Percentiles rank a stretch among this genome's conserved stretches.
phyloP scores from a whole-genome alignment of 2,888 invertebrate species.

The Chaetoderma sp. region DNA sequence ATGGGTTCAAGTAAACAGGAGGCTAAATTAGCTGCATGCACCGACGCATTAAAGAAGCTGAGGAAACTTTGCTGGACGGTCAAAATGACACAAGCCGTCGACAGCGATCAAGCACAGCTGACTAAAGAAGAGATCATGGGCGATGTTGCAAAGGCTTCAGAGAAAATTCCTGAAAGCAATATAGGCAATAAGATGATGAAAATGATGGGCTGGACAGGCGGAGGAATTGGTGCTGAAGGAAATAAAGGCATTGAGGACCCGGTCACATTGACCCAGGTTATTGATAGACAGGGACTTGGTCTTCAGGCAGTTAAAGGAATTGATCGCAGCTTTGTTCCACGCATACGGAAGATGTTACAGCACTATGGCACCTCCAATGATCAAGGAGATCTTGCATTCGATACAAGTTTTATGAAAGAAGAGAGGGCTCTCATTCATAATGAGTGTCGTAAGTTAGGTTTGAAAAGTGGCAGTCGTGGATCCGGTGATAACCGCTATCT shows the following conservation, averaged over 20 bases:
- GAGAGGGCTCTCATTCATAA: slow-evolving; percentile 70
- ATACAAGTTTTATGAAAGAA: slow-evolving; percentile 68
- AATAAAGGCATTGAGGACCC: slow-evolving; percentile 78
- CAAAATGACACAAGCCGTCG: slow-evolving; percentile 51
- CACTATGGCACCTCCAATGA: slow-evolving; percentile 62
- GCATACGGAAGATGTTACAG: slow-evolving; percentile 55
- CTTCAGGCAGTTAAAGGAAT: slow-evolving; percentile 46
- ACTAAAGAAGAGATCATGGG: slow-evolving; percentile 52
- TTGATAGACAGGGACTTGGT: slow-evolving; percentile 65
- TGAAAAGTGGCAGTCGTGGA: slow-evolving; percentile 73
- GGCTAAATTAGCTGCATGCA: slow-evolving; percentile 46
- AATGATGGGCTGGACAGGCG: slow-evolving; percentile 82
- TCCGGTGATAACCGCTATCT: slow-evolving; percentile 70
- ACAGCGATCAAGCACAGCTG: slow-evolving; percentile 43
- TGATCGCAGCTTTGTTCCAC: slow-evolving; percentile 47
- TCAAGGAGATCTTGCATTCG: slow-evolving; percentile 69
- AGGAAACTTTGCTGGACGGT: slow-evolving; percentile 59
- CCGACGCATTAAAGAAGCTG: slow-evolving; percentile 47
- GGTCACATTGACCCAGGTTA: slow-evolving; percentile 60
- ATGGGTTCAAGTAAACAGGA: slow-evolving; percentile 39
- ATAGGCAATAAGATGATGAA: slow-evolving; percentile 76
- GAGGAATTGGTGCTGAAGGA: slow-evolving; percentile 76
- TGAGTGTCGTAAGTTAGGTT: slow-evolving; percentile 66
- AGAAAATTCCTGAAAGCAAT: slow-evolving; percentile 67
- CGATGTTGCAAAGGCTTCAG: slow-evolving; percentile 39